phyloP scores from a whole-genome alignment of 2,888 invertebrate genomes.

The Gonocerus acuteangulatus region DNA sequence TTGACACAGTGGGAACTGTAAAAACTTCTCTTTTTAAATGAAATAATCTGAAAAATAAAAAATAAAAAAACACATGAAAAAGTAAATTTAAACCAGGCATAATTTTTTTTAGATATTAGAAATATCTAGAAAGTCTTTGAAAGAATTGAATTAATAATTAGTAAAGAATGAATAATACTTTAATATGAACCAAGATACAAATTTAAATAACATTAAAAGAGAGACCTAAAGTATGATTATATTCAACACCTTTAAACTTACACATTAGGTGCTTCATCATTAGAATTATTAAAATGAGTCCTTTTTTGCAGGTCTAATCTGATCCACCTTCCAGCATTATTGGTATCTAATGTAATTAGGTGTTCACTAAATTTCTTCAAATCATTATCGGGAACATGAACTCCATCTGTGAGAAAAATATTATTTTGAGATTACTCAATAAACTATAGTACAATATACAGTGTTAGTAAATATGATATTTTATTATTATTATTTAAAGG shows the following conservation, averaged over 20 bases:
- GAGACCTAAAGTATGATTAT: background rate
- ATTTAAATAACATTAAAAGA: background rate
- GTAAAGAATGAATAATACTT: background rate
- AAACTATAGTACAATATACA: too few relatives aligned
- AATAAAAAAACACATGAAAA: too few relatives aligned
- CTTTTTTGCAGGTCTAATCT: slow-evolving; percentile 65
- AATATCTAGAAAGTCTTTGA: too few relatives aligned
- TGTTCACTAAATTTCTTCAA: slow-evolving; percentile 62
- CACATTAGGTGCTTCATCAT: slow-evolving; percentile 68
- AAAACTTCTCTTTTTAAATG: slow-evolving; percentile 55
- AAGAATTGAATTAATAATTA: background rate
- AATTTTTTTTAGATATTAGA: too few relatives aligned
- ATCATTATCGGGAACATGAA: slow-evolving; percentile 50
- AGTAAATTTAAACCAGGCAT: background rate
- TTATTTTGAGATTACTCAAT: background rate
- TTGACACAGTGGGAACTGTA: slow-evolving; percentile 64
- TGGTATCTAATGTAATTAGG: slow-evolving; percentile 61
- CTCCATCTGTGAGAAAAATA: slow-evolving; percentile 15
- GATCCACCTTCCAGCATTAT: slow-evolving; percentile 64
- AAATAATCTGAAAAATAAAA: slow-evolving; percentile 54
- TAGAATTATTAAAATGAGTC: slow-evolving; percentile 59
- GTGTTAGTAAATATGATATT: too few relatives aligned
- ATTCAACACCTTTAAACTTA: slow-evolving; percentile 47
- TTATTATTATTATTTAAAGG: too few relatives aligned
- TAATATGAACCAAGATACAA: background rate